These are phyloP conservation scores for Melolontha melolontha DNA, from an alignment of 2,888 invertebrate genomes.

Conservation along the genomic window DNA sequence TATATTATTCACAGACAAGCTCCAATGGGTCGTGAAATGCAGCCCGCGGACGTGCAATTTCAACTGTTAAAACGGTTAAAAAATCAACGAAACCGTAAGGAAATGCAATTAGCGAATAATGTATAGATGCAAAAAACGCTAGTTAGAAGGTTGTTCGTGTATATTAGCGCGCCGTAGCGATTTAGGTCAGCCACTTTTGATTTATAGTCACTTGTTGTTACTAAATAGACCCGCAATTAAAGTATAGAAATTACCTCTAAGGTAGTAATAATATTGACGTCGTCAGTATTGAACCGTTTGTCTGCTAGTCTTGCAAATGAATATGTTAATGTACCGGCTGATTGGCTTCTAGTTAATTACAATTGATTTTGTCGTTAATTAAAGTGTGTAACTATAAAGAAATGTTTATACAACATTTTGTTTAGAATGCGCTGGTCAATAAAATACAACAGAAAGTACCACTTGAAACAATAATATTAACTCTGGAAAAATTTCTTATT, in stretches of 20 bases:
- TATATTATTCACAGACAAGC: conserved; percentile 4
- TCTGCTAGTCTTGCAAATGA: background rate
- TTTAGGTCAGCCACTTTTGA: conserved; percentile 40
- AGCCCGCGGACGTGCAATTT: no score
- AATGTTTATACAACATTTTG: no score
- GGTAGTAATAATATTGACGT: background rate
- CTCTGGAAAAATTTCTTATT: no score
- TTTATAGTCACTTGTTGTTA: conserved; percentile 24
- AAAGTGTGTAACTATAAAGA: background rate
- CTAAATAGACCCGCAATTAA: conserved; percentile 23
- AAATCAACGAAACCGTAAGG: conserved; percentile 21
- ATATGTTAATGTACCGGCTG: background rate
- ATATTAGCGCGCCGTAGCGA: conserved; percentile 21
- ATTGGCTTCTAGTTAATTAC: background rate
- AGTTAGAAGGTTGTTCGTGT: conserved; percentile 33
- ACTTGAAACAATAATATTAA: no score
- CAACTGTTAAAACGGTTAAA: background rate
- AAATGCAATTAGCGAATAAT: conserved; percentile 41
- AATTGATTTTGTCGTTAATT: background rate
- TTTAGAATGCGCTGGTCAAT: no score
- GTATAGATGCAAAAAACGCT: conserved; percentile 10
- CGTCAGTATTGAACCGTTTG: conserved; percentile 6
- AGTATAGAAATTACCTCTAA: conserved; percentile 5
- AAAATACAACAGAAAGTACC: no score
- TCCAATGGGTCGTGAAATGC: no score